Percentiles rank a stretch among this genome's conserved stretches.
Evolutionary conservation across 2,113 vertebrate genomes (phyloP).

Genomic region (western clawed frog (Xenopus tropicalis)): DNA sequence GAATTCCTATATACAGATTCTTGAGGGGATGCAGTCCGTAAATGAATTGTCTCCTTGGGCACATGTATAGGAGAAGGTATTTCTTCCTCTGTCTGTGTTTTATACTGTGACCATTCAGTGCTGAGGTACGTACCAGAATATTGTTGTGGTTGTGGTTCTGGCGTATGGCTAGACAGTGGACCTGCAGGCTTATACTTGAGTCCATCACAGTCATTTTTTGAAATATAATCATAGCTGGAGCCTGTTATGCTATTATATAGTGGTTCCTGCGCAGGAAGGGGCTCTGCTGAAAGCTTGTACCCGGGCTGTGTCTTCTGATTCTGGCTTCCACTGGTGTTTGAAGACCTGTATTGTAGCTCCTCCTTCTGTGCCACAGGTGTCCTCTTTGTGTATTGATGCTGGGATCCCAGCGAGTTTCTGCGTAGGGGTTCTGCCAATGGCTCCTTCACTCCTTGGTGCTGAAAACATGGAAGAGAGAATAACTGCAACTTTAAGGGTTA

Average conservation of each 20-base stretch:
- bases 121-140: slow-evolving; percentile 1
- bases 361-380: not conserved
- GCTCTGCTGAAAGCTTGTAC: not conserved
- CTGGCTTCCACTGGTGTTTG: not conserved
- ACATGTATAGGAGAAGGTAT: not conserved
- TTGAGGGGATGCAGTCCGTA: not conserved
- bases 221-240: not conserved
- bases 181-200: slow-evolving; percentile 28
- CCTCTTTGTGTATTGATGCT: slow-evolving; percentile 1
- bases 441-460: not conserved
- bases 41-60: not conserved
- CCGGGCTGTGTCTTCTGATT: slow-evolving; percentile 11
- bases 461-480: not conserved
- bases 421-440: not conserved
- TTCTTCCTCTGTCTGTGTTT: slow-evolving; percentile 17
- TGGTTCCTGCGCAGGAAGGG: not conserved
- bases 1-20: not conserved
- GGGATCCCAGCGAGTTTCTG: not conserved
- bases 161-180: slow-evolving; percentile 17
- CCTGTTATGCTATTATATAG: not conserved
- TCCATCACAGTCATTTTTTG: not conserved
- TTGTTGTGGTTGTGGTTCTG: slow-evolving; percentile 19
- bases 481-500: too few relatives aligned
- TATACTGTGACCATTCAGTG: not conserved
- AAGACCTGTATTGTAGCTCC: not conserved